phyloP scores from a whole-genome alignment of 2,888 invertebrate genomes.

The Arge pagana region DNA sequence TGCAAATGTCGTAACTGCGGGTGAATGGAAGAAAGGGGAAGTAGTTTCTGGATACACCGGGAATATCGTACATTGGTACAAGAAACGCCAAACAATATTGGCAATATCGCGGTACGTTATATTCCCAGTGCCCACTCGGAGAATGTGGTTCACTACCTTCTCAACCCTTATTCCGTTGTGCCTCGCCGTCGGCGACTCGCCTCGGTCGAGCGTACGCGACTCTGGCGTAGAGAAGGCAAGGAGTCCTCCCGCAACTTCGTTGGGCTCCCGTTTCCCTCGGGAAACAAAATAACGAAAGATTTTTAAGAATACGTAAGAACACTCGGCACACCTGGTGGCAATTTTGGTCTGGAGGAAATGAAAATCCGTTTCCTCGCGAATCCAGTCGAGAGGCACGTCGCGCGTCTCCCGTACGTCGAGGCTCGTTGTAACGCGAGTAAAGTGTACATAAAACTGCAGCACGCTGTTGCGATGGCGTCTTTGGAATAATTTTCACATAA shows the following conservation, averaged over 20 bases:
- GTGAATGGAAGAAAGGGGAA: no score
- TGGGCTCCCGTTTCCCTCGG: no score
- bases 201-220: slow-evolving; percentile 2
- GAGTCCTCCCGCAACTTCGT: neutral
- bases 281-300: slow-evolving; percentile 10
- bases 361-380: slow-evolving; percentile 12
- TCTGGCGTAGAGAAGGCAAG: no score
- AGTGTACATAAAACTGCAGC: no score
- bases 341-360: neutral
- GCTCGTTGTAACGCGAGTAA: no score
- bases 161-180: neutral
- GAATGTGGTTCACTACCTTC: slow-evolving; percentile 4
- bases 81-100: slow-evolving; percentile 12
- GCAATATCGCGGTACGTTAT: slow-evolving; percentile 20
- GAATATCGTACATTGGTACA: neutral
- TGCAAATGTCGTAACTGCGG: no score
- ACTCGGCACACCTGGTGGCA: slow-evolving; percentile 5
- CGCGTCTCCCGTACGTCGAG: no score
- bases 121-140: slow-evolving; percentile 8
- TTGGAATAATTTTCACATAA: no score
- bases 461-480: no score
- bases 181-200: slow-evolving; percentile 1
- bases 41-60: no score
- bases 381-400: no score
- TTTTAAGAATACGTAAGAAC: slow-evolving; percentile 10